Percentiles rank a stretch among this genome's conserved stretches.
These are phyloP conservation scores for Malacoctenus gilli DNA, from an alignment of 2,797 vertebrate genomes.

Conservation along the genomic window DNA sequence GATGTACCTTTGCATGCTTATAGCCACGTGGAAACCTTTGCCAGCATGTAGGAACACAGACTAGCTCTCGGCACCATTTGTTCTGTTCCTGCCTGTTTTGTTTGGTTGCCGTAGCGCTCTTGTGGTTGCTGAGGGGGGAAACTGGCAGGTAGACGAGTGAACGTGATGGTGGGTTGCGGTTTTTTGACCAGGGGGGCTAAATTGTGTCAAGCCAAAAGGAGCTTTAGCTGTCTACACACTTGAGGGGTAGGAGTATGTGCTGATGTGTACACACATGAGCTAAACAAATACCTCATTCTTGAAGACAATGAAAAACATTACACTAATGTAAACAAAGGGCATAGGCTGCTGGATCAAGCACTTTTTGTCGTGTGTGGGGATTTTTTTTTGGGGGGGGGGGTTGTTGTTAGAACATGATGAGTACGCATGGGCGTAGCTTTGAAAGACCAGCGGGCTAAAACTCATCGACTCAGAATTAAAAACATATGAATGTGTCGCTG, in stretches of 20 bases:
- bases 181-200: conserved; percentile 48
- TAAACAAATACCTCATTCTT: conserved; percentile 41
- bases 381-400: conserved; percentile 30
- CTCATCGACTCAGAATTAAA: conserved; percentile 56
- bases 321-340: conserved; percentile 33
- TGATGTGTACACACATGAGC: conserved; percentile 28
- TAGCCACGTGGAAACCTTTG: background rate
- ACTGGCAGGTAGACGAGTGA: conserved; percentile 58
- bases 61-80: conserved; percentile 7
- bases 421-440: conserved; percentile 66
- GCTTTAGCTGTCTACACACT: conserved; percentile 43
- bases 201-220: conserved; percentile 41
- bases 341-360: conserved; percentile 30
- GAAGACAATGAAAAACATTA: conserved; percentile 40
- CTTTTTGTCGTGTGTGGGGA: conserved; percentile 24
- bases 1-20: background rate
- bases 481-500: conserved; percentile 60
- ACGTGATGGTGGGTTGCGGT: conserved; percentile 41
- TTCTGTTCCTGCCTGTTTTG: conserved; percentile 36
- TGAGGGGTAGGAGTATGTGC: conserved; percentile 44
- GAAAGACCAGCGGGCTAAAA: conserved; percentile 48
- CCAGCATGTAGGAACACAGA: conserved; percentile 3
- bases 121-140: conserved; percentile 40
- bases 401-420: conserved; percentile 54
- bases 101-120: conserved; percentile 51